These are phyloP conservation scores for Austrofundulus limnaeus DNA, from an alignment of 2,113 vertebrate species.

Conservation along the genomic window DNA sequence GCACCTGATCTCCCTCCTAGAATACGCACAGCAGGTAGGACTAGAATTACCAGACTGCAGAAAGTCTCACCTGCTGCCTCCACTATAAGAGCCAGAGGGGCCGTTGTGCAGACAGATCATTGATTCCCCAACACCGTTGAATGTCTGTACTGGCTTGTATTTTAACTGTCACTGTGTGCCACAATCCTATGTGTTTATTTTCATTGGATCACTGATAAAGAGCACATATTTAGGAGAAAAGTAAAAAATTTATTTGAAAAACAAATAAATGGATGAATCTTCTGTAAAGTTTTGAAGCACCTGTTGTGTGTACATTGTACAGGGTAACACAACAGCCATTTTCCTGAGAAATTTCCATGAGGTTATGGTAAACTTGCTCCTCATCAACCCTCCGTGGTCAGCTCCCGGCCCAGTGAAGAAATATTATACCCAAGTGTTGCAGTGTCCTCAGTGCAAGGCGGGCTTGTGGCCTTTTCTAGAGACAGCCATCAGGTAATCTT, in stretches of 20 bases:
- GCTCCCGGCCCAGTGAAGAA: slow-evolving; percentile 71
- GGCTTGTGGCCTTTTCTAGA: slow-evolving; percentile 87
- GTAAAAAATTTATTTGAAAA: too few relatives aligned
- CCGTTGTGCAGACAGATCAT: neutral
- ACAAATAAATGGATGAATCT: too few relatives aligned
- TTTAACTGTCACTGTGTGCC: neutral
- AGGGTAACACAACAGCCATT: slow-evolving; percentile 81
- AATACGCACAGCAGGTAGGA: slow-evolving; percentile 83
- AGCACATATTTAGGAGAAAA: neutral
- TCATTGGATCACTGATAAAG: neutral
- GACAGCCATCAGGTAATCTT: slow-evolving; percentile 84
- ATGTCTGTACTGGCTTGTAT: neutral
- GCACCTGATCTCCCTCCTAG: slow-evolving; percentile 83
- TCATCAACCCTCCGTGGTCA: slow-evolving; percentile 87
- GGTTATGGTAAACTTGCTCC: slow-evolving; percentile 80
- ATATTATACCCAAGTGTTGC: slow-evolving; percentile 87
- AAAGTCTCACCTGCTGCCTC: slow-evolving; percentile 6
- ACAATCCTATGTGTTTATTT: neutral
- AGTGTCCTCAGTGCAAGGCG: slow-evolving; percentile 88
- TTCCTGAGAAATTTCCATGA: slow-evolving; percentile 78
- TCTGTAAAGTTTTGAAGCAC: neutral
- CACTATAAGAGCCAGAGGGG: neutral
- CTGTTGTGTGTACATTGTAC: slow-evolving; percentile 52
- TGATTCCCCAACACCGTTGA: neutral
- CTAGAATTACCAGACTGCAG: slow-evolving; percentile 25